Base-by-base conservation (phyloP, 2,797 vertebrate genomes). In the Eutrigla gurnardus region DNA sequence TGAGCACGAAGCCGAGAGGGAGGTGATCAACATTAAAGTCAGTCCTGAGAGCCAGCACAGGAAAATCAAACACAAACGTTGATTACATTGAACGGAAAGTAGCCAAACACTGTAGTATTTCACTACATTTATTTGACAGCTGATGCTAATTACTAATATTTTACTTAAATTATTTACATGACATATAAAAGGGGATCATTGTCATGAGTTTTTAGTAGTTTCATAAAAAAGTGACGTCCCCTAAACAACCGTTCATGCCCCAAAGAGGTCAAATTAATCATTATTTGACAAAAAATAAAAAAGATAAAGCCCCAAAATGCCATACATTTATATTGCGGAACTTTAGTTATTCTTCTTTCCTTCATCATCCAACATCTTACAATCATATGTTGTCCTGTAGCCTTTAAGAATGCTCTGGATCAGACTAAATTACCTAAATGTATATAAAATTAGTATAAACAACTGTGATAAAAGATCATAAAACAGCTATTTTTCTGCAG, bases 1-100 rank as follows among this genome's bases (percentile, higher is more conserved):
- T 35, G 73, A 42, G 37, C 46, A 65, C 49, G 37, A n/a, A 39
- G 58, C 25, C 5, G 25, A 64, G 75, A 74, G 46, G 70, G 8
- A 18, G 5, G 59, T 33, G 25, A 53, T 40, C 33, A n/a, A 37
- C 9, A 25, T 17, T 11, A 42, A n/a, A 57, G 18, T 35, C 14
- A 15, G n/a, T 25, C 25, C 25, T 25, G 32, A 68, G 55, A 42
- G 32, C 3, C 25, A 43, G 32, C 32, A n/a, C 12, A 59, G 14
- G 25, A 58, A n/a, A 10, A 6, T 52, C 0, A 32, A 54, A 54
- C 4, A 35, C 7, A 54, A 9, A 43, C 35, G 6, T 4, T 1
- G 46, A n/a, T 6, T 3, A 47, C 35, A 37, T 32, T 47, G 40
- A 4, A 52, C 13, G 7, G 9, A 33, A 35, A 59, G 17, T 17